These are phyloP conservation scores for Phylloscopus collybita DNA, from an alignment of 2,797 vertebrate genomes.

Conservation along the genomic window DNA sequence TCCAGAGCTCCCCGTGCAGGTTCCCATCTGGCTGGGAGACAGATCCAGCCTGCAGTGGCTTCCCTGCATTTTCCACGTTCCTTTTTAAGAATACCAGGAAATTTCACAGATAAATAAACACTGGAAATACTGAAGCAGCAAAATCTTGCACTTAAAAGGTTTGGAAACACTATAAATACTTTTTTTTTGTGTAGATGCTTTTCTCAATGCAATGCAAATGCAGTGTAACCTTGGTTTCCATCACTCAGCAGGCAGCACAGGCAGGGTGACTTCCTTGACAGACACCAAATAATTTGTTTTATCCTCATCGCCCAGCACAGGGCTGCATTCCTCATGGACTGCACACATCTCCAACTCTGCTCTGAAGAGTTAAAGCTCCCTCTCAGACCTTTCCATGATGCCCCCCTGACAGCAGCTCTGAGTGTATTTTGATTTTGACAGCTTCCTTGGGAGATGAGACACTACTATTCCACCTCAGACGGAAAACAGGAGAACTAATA, in stretches of 20 bases:
- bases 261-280: neutral
- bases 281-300: neutral
- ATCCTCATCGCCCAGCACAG: neutral
- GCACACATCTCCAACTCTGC: neutral
- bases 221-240: neutral
- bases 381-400: neutral
- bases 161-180: neutral
- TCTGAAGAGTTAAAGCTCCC: neutral
- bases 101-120: neutral
- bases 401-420: neutral
- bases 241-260: neutral
- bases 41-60: neutral
- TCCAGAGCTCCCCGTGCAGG: neutral
- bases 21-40: neutral
- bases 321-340: neutral
- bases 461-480: neutral
- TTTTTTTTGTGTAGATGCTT: neutral
- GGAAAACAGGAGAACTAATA: neutral
- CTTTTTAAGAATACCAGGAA: neutral
- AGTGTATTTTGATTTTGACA: neutral
- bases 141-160: neutral
- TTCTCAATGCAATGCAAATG: neutral
- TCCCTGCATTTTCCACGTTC: neutral
- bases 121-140: neutral
- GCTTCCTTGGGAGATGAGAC: neutral